These are phyloP conservation scores for Pseudocheirus occidentalis DNA, from an alignment of 2,797 vertebrate genomes.

Conservation along the genomic window DNA sequence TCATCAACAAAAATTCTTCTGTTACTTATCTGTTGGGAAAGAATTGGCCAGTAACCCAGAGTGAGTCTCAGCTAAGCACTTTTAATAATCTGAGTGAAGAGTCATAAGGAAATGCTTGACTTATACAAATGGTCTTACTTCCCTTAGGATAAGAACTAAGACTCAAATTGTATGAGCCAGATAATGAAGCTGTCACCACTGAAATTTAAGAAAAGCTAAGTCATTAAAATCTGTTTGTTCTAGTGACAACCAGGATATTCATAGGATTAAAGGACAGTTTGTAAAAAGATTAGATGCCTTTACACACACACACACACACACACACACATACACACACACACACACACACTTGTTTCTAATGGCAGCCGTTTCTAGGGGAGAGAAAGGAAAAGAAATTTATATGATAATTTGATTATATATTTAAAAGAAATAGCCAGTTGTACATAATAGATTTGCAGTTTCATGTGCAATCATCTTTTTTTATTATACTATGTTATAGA, in stretches of 20 bases:
- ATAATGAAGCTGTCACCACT: background rate
- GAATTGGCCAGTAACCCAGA: background rate
- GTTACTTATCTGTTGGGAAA: background rate
- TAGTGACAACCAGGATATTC: background rate
- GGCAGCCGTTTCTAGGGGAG: too few species aligned
- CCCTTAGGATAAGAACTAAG: background rate
- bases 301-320: too few species aligned
- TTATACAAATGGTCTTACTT: background rate
- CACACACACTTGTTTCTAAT: too few species aligned
- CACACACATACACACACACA: too few species aligned
- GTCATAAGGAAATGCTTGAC: background rate
- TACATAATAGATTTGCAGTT: background rate
- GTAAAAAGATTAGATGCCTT: background rate
- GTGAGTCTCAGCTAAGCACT: background rate
- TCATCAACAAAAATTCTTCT: background rate
- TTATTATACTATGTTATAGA: background rate
- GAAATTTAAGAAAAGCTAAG: background rate
- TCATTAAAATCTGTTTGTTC: background rate
- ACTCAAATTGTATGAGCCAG: background rate
- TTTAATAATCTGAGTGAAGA: background rate
- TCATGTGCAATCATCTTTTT: background rate
- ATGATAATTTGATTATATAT: background rate
- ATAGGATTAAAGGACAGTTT: background rate
- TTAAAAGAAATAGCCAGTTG: background rate
- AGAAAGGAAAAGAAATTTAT: background rate